Evolutionary conservation across 2,113 vertebrate species (phyloP).

Genomic region (Hippocampus mohnikei): DNA sequence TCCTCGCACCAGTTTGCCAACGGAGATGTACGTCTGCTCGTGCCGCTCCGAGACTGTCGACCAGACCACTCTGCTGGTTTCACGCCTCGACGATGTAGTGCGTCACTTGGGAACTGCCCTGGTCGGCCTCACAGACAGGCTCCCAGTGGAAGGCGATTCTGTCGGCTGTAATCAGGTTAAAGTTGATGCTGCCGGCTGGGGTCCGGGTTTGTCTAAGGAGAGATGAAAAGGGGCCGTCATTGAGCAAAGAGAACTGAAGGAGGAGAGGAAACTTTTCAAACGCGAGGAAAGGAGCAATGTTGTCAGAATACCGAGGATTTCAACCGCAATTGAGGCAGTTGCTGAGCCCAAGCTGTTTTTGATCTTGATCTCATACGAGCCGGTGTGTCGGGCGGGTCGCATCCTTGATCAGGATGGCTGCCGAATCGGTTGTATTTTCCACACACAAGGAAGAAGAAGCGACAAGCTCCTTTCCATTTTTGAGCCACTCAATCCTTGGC

Average conservation of each 20-base stretch:
- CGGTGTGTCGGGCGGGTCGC: conserved; percentile 83
- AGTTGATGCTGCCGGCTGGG: conserved; percentile 85
- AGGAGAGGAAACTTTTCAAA: conserved; percentile 3
- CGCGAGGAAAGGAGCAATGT: neutral
- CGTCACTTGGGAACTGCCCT: conserved; percentile 86
- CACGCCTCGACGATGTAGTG: conserved; percentile 93
- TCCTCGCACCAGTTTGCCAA: conserved; percentile 87
- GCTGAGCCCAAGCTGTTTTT: conserved; percentile 92
- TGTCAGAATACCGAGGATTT: conserved; percentile 84
- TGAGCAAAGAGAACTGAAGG: neutral
- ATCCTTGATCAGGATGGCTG: conserved; percentile 91
- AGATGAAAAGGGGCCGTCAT: conserved; percentile 12
- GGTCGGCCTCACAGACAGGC: conserved; percentile 76
- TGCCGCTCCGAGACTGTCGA: conserved; percentile 84
- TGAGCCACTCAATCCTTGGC: conserved; percentile 89
- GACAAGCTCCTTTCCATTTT: conserved; percentile 86
- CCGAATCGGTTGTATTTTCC: conserved; percentile 87
- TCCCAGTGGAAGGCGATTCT: conserved; percentile 83
- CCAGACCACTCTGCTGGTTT: conserved; percentile 93
- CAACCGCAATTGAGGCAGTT: conserved; percentile 84
- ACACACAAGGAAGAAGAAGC: conserved; percentile 78
- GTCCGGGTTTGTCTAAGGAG: conserved; percentile 88
- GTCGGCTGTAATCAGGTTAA: conserved; percentile 87
- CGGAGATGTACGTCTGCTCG: conserved; percentile 76
- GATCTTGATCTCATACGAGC: conserved; percentile 88